Evolutionary conservation across 2,888 invertebrate genomes (phyloP).

Genomic region (Lasioglossum calceatum): DNA sequence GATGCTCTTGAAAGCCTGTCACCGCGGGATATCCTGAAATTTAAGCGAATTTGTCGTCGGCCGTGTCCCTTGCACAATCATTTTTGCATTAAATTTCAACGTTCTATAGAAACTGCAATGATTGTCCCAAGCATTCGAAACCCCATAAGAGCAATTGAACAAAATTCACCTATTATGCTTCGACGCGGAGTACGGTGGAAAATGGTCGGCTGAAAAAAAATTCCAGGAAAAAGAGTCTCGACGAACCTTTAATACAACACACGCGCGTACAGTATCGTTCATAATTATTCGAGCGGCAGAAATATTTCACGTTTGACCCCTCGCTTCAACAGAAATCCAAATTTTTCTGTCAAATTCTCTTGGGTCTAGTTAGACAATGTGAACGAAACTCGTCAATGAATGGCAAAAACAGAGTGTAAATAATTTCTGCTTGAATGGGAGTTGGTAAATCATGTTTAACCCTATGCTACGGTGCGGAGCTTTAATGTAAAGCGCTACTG

Average conservation of each 20-base stretch:
- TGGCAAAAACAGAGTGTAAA: neutral
- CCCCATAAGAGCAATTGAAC: neutral
- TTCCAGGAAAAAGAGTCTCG: slow-evolving; percentile 6
- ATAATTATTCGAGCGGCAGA: neutral
- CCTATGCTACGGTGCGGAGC: too few relatives aligned
- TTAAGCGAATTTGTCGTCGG: slow-evolving; percentile 36
- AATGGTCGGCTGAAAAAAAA: slow-evolving; percentile 22
- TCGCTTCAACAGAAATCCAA: too few relatives aligned
- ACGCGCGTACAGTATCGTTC: neutral
- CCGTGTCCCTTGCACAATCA: neutral
- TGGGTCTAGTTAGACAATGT: neutral
- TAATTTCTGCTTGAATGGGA: too few relatives aligned
- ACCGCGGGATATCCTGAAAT: slow-evolving; percentile 42
- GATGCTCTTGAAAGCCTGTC: slow-evolving; percentile 49
- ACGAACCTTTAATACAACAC: slow-evolving; percentile 22
- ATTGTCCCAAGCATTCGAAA: neutral
- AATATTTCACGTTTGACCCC: neutral
- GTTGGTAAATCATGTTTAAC: too few relatives aligned
- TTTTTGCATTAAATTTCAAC: slow-evolving; percentile 10
- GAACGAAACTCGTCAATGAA: neutral
- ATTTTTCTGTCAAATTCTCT: too few relatives aligned
- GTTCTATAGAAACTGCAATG: neutral
- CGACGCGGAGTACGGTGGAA: neutral
- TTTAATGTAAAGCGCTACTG: too few relatives aligned
- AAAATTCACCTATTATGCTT: neutral